These are phyloP conservation scores for Chloroclysta siterata DNA, from an alignment of 2,888 invertebrate species.

Conservation along the genomic window DNA sequence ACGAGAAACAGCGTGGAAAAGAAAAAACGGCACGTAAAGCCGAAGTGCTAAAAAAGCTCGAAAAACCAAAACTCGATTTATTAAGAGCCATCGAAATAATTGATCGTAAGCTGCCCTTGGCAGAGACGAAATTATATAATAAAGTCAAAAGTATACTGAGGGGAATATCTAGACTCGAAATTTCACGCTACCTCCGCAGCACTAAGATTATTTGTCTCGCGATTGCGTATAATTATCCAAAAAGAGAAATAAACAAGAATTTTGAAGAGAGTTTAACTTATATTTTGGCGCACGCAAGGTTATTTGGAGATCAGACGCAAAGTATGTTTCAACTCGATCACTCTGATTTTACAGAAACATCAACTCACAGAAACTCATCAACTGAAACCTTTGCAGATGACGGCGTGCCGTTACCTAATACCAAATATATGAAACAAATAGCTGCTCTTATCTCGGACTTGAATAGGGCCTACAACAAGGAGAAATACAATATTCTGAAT, in stretches of 20 bases:
- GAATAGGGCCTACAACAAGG: not conserved
- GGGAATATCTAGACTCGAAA: not conserved
- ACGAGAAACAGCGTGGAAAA: not conserved
- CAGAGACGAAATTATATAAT: not conserved
- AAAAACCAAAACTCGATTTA: not conserved
- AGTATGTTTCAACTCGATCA: not conserved
- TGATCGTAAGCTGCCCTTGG: too few species aligned
- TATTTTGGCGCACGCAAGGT: slow-evolving; percentile 2
- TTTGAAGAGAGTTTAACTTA: not conserved
- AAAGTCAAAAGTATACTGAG: not conserved
- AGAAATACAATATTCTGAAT: slow-evolving; percentile 3
- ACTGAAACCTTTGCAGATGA: not conserved
- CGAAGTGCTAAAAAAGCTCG: not conserved
- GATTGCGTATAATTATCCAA: not conserved
- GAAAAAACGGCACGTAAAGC: slow-evolving; percentile 6
- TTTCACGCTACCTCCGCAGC: not conserved
- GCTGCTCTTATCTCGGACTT: not conserved
- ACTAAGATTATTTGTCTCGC: not conserved
- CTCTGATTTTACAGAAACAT: not conserved
- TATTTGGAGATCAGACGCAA: slow-evolving; percentile 2
- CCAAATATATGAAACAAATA: not conserved
- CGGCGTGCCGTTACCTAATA: not conserved
- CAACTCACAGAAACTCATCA: too few species aligned
- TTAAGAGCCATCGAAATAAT: not conserved
- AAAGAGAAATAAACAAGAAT: not conserved